phyloP scores from a whole-genome alignment of 2,113 vertebrate genomes.

The Sylvia atricapilla region DNA sequence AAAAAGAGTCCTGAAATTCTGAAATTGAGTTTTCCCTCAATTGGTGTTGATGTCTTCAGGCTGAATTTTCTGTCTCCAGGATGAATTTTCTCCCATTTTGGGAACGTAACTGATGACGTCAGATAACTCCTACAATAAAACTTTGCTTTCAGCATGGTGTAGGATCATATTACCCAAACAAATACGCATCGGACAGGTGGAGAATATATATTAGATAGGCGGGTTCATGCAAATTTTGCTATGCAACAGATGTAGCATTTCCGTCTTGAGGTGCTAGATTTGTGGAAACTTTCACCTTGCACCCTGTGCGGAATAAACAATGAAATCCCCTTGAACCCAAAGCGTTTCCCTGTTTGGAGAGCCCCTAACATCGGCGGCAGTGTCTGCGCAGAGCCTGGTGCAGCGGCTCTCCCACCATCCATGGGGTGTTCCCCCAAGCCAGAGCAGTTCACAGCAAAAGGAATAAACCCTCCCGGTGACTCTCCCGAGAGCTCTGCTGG shows the following conservation, averaged over 20 bases:
- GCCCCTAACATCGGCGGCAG: rapidly evolving
- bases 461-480: rapidly evolving
- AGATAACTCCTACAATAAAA: neutral
- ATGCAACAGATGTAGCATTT: neutral
- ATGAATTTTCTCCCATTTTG: neutral
- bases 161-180: neutral
- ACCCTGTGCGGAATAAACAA: neutral
- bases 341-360: neutral
- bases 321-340: rapidly evolving
- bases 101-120: neutral
- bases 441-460: rapidly evolving
- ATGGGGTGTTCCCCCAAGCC: neutral
- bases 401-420: rapidly evolving
- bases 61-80: neutral
- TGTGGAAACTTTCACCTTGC: neutral
- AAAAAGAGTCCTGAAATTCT: neutral
- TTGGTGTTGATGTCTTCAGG: too few species aligned
- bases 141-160: rapidly evolving
- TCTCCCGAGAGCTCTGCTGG: rapidly evolving
- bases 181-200: neutral
- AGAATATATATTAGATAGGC: neutral
- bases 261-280: rapidly evolving
- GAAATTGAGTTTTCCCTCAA: rapidly evolving
- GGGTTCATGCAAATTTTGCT: neutral
- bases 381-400: rapidly evolving